Conservation (phyloP, 2,113 vertebrate species). For the Scolopax mira region DNA sequence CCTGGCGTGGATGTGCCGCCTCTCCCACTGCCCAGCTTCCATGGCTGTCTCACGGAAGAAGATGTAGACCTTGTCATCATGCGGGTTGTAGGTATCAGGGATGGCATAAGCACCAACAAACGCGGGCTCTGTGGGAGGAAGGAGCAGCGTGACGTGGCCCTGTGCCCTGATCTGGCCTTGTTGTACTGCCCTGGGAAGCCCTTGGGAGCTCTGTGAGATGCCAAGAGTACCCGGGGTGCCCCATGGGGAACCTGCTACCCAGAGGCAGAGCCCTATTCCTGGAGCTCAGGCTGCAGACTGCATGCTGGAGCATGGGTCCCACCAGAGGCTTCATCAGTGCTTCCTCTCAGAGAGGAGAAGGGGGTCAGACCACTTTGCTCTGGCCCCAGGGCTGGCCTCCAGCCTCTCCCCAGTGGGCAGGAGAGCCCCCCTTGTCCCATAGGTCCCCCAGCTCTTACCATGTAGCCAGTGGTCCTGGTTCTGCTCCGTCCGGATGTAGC, state of each 20-base stretch:
- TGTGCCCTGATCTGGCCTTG: background rate
- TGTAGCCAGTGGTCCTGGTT: conserved; percentile 87
- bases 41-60: conserved; percentile 84
- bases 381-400: background rate
- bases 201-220: accelerated
- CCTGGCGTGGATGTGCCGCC: conserved; percentile 76
- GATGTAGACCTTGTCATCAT: conserved; percentile 87
- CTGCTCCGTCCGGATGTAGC: conserved; percentile 84
- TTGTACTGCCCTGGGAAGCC: background rate
- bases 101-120: conserved; percentile 81
- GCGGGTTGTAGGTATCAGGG: conserved; percentile 81
- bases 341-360: background rate
- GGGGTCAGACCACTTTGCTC: background rate
- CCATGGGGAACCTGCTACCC: background rate
- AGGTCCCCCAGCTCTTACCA: conserved; percentile 39
- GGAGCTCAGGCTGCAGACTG: background rate
- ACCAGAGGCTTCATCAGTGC: background rate
- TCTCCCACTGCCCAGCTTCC: conserved; percentile 81
- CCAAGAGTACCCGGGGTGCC: background rate
- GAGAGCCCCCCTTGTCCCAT: accelerated
- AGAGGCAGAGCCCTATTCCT: background rate
- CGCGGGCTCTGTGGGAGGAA: conserved; percentile 66
- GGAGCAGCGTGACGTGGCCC: background rate
- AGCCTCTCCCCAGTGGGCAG: background rate
- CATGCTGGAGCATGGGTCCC: accelerated